Evolutionary conservation across 2,888 invertebrate genomes (phyloP).

Genomic region (Carpatolechia fugitivella): DNA sequence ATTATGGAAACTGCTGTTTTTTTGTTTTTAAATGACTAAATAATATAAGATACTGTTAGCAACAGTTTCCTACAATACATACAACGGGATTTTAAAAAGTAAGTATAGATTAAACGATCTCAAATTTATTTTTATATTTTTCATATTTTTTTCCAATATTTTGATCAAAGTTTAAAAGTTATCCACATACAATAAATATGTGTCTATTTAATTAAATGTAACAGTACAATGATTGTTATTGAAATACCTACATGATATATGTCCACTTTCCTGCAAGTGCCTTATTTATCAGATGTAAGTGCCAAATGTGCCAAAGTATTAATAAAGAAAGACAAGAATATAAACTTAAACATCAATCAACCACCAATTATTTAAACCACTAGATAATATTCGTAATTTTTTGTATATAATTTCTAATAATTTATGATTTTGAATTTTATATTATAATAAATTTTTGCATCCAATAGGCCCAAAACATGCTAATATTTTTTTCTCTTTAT

Average conservation of each 20-base stretch:
- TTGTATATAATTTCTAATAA: conserved; percentile 13
- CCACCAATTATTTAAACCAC: conserved; percentile 1
- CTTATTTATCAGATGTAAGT: conserved; percentile 28
- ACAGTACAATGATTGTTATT: conserved; percentile 7
- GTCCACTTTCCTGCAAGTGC: conserved; percentile 29
- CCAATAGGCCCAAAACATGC: conserved; percentile 49
- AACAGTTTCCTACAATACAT: too few relatives aligned
- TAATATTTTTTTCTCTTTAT: conserved; percentile 23
- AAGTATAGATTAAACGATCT: too few relatives aligned
- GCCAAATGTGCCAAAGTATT: conserved; percentile 24
- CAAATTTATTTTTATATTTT: neutral
- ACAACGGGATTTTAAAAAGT: too few relatives aligned
- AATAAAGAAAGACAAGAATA: conserved; percentile 11
- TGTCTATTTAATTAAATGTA: neutral
- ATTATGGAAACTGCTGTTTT: too few relatives aligned
- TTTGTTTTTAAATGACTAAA: too few relatives aligned
- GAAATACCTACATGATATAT: conserved; percentile 23
- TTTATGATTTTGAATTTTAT: conserved; percentile 7
- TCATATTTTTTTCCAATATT: neutral
- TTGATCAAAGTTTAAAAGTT: neutral
- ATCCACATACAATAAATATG: conserved; percentile 11
- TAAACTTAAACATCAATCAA: conserved; percentile 6
- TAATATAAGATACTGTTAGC: too few relatives aligned
- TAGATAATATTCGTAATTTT: conserved; percentile 12
- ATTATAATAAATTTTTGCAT: conserved; percentile 32